These are phyloP conservation scores for Cladorhizidae sp. DNA, from an alignment of 37 sponge, comb jelly and placozoan species.

Conservation along the genomic window DNA sequence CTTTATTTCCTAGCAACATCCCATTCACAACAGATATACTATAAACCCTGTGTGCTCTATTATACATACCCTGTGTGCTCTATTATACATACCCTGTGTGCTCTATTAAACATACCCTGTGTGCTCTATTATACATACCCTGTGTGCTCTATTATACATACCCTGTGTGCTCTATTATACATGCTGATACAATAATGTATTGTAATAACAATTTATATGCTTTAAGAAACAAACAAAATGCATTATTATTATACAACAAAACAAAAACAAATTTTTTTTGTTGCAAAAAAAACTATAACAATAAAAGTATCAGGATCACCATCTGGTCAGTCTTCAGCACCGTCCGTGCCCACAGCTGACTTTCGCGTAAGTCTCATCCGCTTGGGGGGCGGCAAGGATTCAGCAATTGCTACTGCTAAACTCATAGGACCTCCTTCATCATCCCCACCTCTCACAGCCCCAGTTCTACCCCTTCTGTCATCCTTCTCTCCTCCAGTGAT, in stretches of 20 bases:
- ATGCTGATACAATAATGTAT: no score
- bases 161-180: no score
- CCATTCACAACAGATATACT: no score
- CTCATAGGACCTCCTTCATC: not conserved
- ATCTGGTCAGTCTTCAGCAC: constrained; percentile 4
- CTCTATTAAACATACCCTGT: no score
- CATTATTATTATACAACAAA: no score
- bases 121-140: no score
- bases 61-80: not conserved
- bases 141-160: not conserved
- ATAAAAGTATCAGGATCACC: not conserved
- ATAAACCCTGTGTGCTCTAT: no score
- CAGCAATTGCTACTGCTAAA: not conserved
- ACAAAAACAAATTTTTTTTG: no score
- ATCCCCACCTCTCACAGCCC: not conserved
- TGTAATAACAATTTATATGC: no score
- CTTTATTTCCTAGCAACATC: constrained; percentile 2
- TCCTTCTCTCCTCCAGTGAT: not conserved
- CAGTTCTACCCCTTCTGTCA: not conserved
- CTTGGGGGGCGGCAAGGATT: constrained; percentile 11
- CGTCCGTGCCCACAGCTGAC: not conserved
- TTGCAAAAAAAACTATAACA: no score
- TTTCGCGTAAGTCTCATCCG: constrained; percentile 24
- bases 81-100: no score
- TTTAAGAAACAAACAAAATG: no score